Conservation (phyloP, 1,140 invertebrate genomes). For the Cheumatopsyche charites region DNA sequence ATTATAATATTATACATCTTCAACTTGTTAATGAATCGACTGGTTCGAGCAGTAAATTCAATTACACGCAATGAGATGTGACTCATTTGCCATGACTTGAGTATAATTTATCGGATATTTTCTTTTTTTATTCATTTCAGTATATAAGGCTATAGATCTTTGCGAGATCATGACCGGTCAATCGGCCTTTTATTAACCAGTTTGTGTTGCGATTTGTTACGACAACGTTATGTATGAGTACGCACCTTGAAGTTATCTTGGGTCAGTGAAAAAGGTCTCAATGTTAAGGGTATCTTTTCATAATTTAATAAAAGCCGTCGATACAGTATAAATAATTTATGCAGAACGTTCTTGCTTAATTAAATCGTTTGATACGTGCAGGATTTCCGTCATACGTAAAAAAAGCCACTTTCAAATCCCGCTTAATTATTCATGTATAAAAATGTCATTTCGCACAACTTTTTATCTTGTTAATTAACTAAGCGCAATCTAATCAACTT, state of each 20-base stretch:
- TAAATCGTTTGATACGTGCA: background rate
- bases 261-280: background rate
- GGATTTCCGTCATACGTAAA: conserved; percentile 17
- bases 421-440: too few species aligned
- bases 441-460: too few species aligned
- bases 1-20: background rate
- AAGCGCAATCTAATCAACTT: too few species aligned
- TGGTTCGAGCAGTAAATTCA: background rate
- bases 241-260: conserved; percentile 20
- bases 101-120: conserved; percentile 21
- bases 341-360: background rate
- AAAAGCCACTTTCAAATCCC: conserved; percentile 1
- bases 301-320: background rate
- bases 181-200: conserved; percentile 25
- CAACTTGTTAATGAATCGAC: conserved; percentile 1
- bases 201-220: conserved; percentile 14
- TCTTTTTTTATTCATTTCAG: conserved; percentile 7
- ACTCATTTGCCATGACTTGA: conserved; percentile 10
- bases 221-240: background rate
- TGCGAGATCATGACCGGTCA: conserved; percentile 29
- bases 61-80: conserved; percentile 1
- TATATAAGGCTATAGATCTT: conserved; percentile 8
- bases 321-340: conserved; percentile 1
- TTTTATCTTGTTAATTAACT: too few species aligned
- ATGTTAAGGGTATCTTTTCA: conserved; percentile 6